Conservation (phyloP, 1,140 invertebrate species). For the Nixonia krombeini region DNA sequence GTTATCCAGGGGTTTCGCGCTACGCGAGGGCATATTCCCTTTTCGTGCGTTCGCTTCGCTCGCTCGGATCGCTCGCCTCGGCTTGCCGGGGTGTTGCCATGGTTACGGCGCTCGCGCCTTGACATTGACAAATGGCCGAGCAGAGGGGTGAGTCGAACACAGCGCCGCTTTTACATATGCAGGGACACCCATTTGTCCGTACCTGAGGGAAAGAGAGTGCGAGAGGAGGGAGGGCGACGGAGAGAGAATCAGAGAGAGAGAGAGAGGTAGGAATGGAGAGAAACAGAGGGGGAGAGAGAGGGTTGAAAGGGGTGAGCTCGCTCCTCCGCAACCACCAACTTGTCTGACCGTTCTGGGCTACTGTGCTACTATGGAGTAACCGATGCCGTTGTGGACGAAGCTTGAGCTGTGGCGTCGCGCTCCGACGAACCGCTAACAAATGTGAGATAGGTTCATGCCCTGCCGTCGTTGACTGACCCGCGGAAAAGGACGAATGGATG, state of each 20-base stretch:
- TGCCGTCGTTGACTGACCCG: slow-evolving; percentile 1
- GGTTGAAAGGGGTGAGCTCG: slow-evolving; percentile 37
- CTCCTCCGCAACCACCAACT: slow-evolving; percentile 25
- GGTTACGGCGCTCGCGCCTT: slow-evolving; percentile 71
- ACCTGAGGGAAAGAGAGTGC: slow-evolving; percentile 36
- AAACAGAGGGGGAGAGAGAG: slow-evolving; percentile 33
- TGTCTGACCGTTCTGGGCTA: slow-evolving; percentile 51
- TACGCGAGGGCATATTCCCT: slow-evolving; percentile 54
- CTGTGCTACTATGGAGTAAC: slow-evolving; percentile 41
- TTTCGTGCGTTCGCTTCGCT: slow-evolving; percentile 53
- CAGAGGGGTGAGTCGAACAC: slow-evolving; percentile 70
- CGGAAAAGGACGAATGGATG: slow-evolving; percentile 5
- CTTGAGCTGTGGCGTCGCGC: slow-evolving; percentile 37
- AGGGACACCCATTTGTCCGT: slow-evolving; percentile 72
- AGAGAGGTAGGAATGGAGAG: slow-evolving; percentile 23
- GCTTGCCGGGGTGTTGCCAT: slow-evolving; percentile 66
- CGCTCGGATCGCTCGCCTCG: slow-evolving; percentile 45
- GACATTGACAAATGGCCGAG: slow-evolving; percentile 72
- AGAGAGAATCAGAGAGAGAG: slow-evolving; percentile 10
- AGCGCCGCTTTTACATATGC: slow-evolving; percentile 72
- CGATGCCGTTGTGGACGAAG: slow-evolving; percentile 29
- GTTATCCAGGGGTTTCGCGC: slow-evolving; percentile 55
- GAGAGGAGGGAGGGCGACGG: not conserved
- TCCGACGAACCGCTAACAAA: slow-evolving; percentile 56
- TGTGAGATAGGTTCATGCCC: slow-evolving; percentile 40